phyloP scores from a whole-genome alignment of 1,140 invertebrate species.

The Drosophila novamexicana region DNA sequence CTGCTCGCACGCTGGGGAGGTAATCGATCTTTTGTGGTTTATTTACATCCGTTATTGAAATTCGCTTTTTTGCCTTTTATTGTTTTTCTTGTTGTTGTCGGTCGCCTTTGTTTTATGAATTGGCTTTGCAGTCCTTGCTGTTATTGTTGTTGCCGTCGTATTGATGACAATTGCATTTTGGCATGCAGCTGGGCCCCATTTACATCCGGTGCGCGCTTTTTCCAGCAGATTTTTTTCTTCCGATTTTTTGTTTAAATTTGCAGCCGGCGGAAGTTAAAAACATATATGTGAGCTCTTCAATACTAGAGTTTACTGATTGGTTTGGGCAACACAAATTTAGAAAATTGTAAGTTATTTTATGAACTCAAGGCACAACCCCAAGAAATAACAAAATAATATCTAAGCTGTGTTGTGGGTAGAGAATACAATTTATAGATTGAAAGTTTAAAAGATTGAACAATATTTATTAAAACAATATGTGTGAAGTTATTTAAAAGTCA shows the following conservation, averaged over 20 bases:
- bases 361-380: too few relatives aligned
- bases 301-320: neutral
- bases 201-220: constrained; percentile 71
- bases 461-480: too few relatives aligned
- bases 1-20: constrained; percentile 64
- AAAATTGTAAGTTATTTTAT: too few relatives aligned
- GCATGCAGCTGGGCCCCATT: constrained; percentile 71
- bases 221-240: constrained; percentile 61
- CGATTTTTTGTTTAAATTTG: constrained; percentile 34
- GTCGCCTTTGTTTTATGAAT: constrained; percentile 71
- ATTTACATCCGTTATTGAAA: constrained; percentile 82
- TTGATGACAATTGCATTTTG: constrained; percentile 79
- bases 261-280: constrained; percentile 61
- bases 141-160: constrained; percentile 33
- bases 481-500: too few relatives aligned
- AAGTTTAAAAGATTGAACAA: too few relatives aligned
- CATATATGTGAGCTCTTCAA: constrained; percentile 39
- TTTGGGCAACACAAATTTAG: too few relatives aligned
- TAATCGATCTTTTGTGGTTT: constrained; percentile 81
- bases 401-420: too few relatives aligned
- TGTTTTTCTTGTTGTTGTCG: constrained; percentile 26
- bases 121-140: constrained; percentile 55
- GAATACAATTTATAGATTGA: too few relatives aligned
- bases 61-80: constrained; percentile 60
- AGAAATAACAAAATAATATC: too few relatives aligned